Conservation (phyloP, 2,888 invertebrate species). For the Venusia cambrica region DNA sequence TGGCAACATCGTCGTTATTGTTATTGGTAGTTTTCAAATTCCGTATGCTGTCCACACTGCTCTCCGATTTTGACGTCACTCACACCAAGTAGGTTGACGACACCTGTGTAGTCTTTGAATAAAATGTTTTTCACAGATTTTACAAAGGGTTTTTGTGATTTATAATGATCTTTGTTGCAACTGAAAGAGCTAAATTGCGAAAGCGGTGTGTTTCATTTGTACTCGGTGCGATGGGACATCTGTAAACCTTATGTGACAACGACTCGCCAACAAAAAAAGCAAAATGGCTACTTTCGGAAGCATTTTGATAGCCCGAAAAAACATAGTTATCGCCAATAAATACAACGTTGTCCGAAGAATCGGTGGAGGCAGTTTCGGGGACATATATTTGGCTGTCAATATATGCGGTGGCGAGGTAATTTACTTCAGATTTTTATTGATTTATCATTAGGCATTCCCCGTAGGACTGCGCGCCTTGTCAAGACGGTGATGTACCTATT, state of each 20-base stretch:
- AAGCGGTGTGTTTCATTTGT: constrained; percentile 59
- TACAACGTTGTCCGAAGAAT: constrained; percentile 98
- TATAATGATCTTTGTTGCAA: constrained; percentile 52
- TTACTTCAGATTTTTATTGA: constrained; percentile 32
- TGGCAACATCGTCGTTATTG: constrained; percentile 11
- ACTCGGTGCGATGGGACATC: constrained; percentile 61
- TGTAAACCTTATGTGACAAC: constrained; percentile 63
- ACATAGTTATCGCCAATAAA: constrained; percentile 87
- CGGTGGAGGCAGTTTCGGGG: constrained; percentile 99
- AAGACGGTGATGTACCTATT: constrained; percentile 56
- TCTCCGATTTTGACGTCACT: constrained; percentile 78
- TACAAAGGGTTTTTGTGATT: constrained; percentile 58
- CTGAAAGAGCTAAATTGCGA: constrained; percentile 52
- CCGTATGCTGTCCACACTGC: constrained; percentile 54
- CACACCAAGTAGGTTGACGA: constrained; percentile 70
- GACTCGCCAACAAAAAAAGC: constrained; percentile 38
- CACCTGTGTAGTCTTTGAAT: constrained; percentile 59
- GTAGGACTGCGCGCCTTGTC: constrained; percentile 41
- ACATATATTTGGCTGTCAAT: constrained; percentile 98
- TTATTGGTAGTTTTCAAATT: constrained; percentile 22
- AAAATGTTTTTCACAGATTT: constrained; percentile 64
- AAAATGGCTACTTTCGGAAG: constrained; percentile 56
- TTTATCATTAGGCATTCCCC: constrained; percentile 33
- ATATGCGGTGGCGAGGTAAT: constrained; percentile 93
- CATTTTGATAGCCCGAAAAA: constrained; percentile 68